Evolutionary conservation across 2,888 invertebrate genomes (phyloP).

Genomic region (Antheraea yamamai): DNA sequence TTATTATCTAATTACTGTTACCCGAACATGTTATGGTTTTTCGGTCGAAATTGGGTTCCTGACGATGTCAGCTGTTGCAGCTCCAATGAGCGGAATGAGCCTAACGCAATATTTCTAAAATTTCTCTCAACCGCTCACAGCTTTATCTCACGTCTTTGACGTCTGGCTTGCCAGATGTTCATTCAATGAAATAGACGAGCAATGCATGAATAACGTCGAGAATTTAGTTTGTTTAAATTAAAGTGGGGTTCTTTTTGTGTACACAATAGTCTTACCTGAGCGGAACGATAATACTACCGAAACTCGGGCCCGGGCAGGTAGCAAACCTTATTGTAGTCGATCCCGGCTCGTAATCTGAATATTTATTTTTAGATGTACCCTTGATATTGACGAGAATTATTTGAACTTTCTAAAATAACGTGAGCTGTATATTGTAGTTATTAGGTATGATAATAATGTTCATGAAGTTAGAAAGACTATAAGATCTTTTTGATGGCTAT

Average conservation of each 20-base stretch:
- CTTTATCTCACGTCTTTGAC: slow-evolving; percentile 14
- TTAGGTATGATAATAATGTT: background rate
- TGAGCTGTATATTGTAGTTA: background rate
- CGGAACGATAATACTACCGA: slow-evolving; percentile 61
- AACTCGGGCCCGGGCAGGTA: slow-evolving; percentile 65
- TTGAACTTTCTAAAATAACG: slow-evolving; percentile 14
- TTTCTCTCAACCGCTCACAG: slow-evolving; percentile 14
- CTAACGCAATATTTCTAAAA: slow-evolving; percentile 21
- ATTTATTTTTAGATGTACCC: slow-evolving; percentile 37
- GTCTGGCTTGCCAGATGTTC: slow-evolving; percentile 46
- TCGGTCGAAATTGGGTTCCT: background rate
- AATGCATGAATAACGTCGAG: slow-evolving; percentile 44
- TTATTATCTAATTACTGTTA: background rate
- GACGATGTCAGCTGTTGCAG: slow-evolving; percentile 13
- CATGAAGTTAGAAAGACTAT: background rate
- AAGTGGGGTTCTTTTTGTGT: slow-evolving; percentile 45
- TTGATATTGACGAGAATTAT: slow-evolving; percentile 19
- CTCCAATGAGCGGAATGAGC: slow-evolving; percentile 6
- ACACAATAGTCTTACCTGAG: slow-evolving; percentile 68
- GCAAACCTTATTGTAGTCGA: slow-evolving; percentile 65
- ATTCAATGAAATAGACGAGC: slow-evolving; percentile 43
- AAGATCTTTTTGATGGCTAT: background rate
- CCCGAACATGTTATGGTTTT: background rate
- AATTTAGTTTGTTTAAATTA: slow-evolving; percentile 43
- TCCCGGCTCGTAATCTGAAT: slow-evolving; percentile 46